These are phyloP conservation scores for Cephus cinctus DNA, from an alignment of 1,140 invertebrate species.

Conservation along the genomic window DNA sequence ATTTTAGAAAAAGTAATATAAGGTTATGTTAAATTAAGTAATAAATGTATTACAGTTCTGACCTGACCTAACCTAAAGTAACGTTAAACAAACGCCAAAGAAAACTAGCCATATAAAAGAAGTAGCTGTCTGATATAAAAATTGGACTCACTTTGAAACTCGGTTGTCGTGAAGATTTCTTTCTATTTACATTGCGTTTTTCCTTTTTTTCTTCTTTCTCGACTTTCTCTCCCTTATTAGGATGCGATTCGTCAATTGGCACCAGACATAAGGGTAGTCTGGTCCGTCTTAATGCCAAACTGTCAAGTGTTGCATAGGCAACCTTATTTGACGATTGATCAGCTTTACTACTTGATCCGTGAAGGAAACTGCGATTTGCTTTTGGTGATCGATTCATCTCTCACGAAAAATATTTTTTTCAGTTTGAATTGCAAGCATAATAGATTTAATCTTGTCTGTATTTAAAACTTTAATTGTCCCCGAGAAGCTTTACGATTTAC, in stretches of 20 bases:
- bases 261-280: conserved; percentile 41
- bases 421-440: conserved; percentile 4
- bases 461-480: no score
- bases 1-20: no score
- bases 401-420: no score
- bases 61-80: no score
- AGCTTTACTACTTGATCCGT: conserved; percentile 19
- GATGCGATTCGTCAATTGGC: conserved; percentile 26
- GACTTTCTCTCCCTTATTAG: conserved; percentile 18
- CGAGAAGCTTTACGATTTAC: no score
- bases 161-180: conserved; percentile 4
- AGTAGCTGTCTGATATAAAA: background rate
- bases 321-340: conserved; percentile 26
- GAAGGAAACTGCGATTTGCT: conserved; percentile 44
- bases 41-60: no score
- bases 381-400: conserved; percentile 32
- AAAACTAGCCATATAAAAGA: no score
- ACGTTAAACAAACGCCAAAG: no score
- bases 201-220: background rate
- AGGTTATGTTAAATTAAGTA: no score
- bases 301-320: conserved; percentile 44
- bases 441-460: conserved; percentile 1
- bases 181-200: background rate
- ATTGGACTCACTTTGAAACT: conserved; percentile 8
- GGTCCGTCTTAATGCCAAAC: conserved; percentile 43